Base-by-base conservation (phyloP, 2,113 vertebrate genomes). In the Bubo blakistoni region DNA sequence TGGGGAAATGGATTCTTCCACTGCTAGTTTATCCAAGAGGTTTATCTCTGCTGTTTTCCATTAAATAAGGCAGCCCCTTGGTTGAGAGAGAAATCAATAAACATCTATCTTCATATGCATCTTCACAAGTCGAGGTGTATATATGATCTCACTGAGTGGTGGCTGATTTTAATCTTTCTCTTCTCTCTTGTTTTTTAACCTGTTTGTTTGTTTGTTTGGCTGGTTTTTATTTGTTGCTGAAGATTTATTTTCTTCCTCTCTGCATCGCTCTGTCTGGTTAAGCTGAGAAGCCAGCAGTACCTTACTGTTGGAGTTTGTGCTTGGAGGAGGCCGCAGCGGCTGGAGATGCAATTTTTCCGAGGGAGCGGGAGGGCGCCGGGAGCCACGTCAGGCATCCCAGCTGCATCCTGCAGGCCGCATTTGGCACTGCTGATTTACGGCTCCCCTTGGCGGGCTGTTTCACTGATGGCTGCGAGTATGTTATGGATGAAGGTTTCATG, bases 1-100 rank as follows among this genome's bases (percentile, higher is more conserved):
- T 90, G 77, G 49, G 55, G 57, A 95, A 78, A 76, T 76, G 57
- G 73, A 63, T 93, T 90, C 90, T 71, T 91, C 92, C 52, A 63
- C 36, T 2, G 7, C 51, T 78, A 5, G 36, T 74, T 77, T 81
- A 73, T 94, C 57, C 52, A 32, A 34, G 52, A 88, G 83, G 83
- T 74, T 90, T 81, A 16, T 81, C 61, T 92, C 69, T 88, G 51
- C 82, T 93, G 38, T 21, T 76, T 93, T 77, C 88, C 73, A 71
- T 94, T 90, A 88, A 93, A 63, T 67, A 81, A 91, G 63, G 67
- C 63, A 83, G 58, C 29, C 51, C 44, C 34, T 83, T 10, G 15
- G 22, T 17, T 67, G 49, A 77, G 58, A 77, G 71, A 34, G 71
- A 26, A 32, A 80, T 90, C 18, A 0, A 79, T 93, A 30, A 66